phyloP scores from a whole-genome alignment of 2,113 vertebrate genomes.

The Fukomys damarensis region DNA sequence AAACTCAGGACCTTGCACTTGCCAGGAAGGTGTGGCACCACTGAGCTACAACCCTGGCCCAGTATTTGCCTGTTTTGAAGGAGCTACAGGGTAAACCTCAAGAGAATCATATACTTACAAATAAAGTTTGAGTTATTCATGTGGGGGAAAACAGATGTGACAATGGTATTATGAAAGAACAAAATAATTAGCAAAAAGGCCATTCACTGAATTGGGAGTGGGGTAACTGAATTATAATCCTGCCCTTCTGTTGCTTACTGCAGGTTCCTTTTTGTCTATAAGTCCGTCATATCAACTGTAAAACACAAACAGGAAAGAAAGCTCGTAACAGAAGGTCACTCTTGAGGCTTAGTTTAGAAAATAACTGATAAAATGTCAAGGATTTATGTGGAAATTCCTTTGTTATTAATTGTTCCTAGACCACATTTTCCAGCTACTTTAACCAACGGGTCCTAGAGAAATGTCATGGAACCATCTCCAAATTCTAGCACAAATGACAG shows the following conservation, averaged over 20 bases:
- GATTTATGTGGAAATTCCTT: neutral
- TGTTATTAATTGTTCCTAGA: neutral
- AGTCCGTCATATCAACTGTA: neutral
- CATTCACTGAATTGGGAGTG: neutral
- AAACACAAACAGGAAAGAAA: neutral
- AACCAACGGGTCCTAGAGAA: neutral
- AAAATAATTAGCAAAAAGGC: neutral
- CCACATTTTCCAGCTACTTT: neutral
- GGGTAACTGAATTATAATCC: no score
- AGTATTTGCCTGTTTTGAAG: neutral
- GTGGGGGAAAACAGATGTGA: neutral
- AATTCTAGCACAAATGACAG: neutral
- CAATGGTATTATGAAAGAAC: neutral
- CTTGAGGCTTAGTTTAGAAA: neutral
- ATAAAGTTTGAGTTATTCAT: neutral
- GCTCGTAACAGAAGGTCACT: neutral
- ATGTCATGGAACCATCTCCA: neutral
- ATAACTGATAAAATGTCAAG: neutral
- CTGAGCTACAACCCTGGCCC: no score
- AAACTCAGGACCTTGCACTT: no score
- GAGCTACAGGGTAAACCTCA: neutral
- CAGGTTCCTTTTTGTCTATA: neutral
- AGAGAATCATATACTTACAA: neutral
- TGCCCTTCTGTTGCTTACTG: neutral
- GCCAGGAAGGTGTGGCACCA: no score